These are phyloP conservation scores for Nymphalis c-album DNA, from an alignment of 2,888 invertebrate species.

Conservation along the genomic window DNA sequence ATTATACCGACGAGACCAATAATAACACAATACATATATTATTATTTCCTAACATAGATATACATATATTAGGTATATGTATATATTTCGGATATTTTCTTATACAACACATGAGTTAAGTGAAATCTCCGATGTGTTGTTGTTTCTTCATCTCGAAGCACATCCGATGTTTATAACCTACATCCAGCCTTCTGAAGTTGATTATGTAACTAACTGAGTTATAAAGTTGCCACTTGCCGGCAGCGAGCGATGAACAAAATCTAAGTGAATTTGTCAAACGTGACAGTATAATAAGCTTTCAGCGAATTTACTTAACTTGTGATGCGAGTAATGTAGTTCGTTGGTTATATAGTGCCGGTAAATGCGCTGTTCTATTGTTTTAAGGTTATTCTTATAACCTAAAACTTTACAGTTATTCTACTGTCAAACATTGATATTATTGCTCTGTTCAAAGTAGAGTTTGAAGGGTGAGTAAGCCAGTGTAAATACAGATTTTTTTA, in stretches of 20 bases:
- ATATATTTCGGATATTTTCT: too few species aligned
- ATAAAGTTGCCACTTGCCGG: slow-evolving; percentile 44
- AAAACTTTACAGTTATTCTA: too few species aligned
- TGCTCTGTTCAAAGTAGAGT: neutral
- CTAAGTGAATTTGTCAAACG: slow-evolving; percentile 76
- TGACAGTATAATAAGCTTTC: slow-evolving; percentile 71
- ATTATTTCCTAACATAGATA: too few species aligned
- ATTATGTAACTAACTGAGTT: slow-evolving; percentile 58
- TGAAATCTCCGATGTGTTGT: slow-evolving; percentile 15
- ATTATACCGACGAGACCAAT: too few species aligned
- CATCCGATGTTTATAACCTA: slow-evolving; percentile 30
- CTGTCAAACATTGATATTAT: neutral
- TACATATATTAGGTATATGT: too few species aligned
- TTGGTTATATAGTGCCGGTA: slow-evolving; percentile 17
- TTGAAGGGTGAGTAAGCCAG: too few species aligned
- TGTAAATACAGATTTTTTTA: too few species aligned
- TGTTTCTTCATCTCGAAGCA: slow-evolving; percentile 27
- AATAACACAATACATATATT: too few species aligned
- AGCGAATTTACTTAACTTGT: slow-evolving; percentile 41
- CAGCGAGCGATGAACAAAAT: slow-evolving; percentile 59
- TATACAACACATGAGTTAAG: neutral
- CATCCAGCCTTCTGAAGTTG: slow-evolving; percentile 29
- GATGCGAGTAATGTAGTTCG: slow-evolving; percentile 34
- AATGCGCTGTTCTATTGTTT: slow-evolving; percentile 5
- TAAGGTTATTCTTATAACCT: too few species aligned